These are phyloP conservation scores for Neodiprion fabricii DNA, from an alignment of 1,140 invertebrate species.

Conservation along the genomic window DNA sequence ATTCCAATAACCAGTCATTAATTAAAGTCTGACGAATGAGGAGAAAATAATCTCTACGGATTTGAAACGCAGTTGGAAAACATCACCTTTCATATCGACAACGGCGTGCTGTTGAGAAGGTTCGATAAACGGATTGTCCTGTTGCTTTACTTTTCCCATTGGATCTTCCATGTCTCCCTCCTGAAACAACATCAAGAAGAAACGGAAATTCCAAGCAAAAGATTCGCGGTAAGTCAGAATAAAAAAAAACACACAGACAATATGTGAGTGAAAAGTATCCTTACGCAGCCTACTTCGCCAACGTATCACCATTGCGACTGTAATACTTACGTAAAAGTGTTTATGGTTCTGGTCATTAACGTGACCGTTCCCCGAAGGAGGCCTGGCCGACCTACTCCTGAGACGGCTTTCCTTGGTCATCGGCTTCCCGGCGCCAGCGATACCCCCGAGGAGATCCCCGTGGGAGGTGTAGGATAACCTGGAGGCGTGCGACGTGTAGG, in stretches of 20 bases:
- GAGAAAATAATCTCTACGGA: background rate
- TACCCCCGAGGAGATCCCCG: constrained; percentile 82
- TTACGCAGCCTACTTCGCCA: constrained; percentile 6
- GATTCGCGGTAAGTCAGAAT: background rate
- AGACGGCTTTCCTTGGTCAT: constrained; percentile 87
- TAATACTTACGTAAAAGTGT: constrained; percentile 72
- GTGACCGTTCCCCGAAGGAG: constrained; percentile 66
- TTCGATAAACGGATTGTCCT: constrained; percentile 92
- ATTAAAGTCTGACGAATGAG: too few relatives aligned
- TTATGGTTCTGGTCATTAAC: constrained; percentile 72
- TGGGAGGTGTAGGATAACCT: constrained; percentile 92
- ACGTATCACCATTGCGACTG: background rate
- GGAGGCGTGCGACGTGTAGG: constrained; percentile 93
- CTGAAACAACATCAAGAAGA: constrained; percentile 54
- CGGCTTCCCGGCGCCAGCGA: constrained; percentile 68
- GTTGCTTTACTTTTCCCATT: constrained; percentile 83
- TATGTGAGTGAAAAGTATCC: background rate
- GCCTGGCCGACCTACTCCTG: constrained; percentile 74
- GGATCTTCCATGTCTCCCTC: constrained; percentile 80
- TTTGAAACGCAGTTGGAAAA: background rate
- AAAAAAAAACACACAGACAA: background rate
- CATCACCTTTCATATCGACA: constrained; percentile 92
- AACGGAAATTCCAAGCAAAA: background rate
- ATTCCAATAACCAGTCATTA: too few relatives aligned
- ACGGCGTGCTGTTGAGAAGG: constrained; percentile 84